Percentiles rank a stretch among this genome's conserved stretches.
Evolutionary conservation across 2,888 invertebrate genomes (phyloP).

Genomic region (Agrochola macilenta): DNA sequence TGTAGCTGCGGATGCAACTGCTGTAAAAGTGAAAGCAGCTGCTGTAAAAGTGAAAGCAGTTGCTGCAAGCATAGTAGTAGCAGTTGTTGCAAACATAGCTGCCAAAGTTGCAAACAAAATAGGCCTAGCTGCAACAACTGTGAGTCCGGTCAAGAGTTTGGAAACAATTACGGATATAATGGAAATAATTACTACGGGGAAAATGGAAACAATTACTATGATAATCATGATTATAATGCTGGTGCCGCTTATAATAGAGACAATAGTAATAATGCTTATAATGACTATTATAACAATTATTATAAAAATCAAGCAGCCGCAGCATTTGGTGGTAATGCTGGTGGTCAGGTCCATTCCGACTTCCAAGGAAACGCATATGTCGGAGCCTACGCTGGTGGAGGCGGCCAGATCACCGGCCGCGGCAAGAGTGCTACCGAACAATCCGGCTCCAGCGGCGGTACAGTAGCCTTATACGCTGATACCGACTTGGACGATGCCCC

Average conservation of each 20-base stretch:
- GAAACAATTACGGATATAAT: background rate
- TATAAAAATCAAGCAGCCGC: background rate
- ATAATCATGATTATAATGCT: no score
- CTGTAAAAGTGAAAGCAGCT: slow-evolving; percentile 1
- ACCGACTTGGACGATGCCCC: background rate
- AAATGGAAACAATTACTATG: background rate
- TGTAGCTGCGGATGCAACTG: slow-evolving; percentile 14
- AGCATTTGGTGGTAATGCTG: background rate
- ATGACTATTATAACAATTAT: slow-evolving; percentile 32
- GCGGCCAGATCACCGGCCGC: background rate
- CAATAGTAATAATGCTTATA: background rate
- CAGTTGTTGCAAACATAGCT: slow-evolving; percentile 1
- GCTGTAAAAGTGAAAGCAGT: slow-evolving; percentile 12
- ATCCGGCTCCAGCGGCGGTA: slow-evolving; percentile 1
- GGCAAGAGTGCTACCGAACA: background rate
- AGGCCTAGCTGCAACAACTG: background rate
- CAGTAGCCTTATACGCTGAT: slow-evolving; percentile 8
- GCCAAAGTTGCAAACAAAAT: no score
- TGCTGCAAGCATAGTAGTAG: slow-evolving; percentile 10
- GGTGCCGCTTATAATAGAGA: background rate
- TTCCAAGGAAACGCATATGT: background rate
- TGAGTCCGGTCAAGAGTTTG: background rate
- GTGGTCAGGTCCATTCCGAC: background rate
- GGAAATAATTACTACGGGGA: background rate
- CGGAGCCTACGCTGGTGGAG: background rate